These are phyloP conservation scores for Sesamia nonagrioides DNA, from an alignment of 1,140 invertebrate genomes.

Conservation along the genomic window DNA sequence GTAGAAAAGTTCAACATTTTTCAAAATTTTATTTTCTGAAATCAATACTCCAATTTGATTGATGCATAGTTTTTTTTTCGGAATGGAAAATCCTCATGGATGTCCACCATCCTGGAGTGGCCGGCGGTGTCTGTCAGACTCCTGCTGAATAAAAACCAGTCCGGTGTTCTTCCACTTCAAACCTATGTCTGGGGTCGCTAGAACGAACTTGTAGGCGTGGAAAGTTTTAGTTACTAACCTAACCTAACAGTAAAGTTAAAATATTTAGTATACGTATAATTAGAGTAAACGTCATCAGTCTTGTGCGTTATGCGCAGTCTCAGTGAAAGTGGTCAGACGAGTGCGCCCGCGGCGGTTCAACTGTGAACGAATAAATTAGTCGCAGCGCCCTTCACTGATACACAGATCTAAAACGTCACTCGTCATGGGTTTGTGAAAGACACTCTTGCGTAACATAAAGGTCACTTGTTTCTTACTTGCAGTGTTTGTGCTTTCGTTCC, in stretches of 20 bases:
- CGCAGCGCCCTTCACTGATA: constrained; percentile 54
- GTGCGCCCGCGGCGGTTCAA: constrained; percentile 53
- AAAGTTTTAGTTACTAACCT: constrained; percentile 8
- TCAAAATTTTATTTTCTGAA: constrained; percentile 27
- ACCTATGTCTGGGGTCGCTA: too few species aligned
- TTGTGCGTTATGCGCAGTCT: constrained; percentile 68
- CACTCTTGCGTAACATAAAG: constrained; percentile 29
- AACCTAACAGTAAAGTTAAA: too few species aligned
- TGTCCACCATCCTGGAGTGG: too few species aligned
- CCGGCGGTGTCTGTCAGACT: too few species aligned
- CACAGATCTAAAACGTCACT: constrained; percentile 16
- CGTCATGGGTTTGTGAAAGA: constrained; percentile 37
- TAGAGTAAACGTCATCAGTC: constrained; percentile 11
- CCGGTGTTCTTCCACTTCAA: too few species aligned
- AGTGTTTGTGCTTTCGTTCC: not conserved
- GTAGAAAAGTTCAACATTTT: constrained; percentile 14
- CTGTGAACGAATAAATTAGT: constrained; percentile 43
- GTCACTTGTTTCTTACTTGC: constrained; percentile 5
- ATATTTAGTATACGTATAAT: constrained; percentile 31
- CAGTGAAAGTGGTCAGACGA: constrained; percentile 78
- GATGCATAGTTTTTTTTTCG: too few species aligned
- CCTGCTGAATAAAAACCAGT: too few species aligned
- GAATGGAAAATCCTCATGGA: too few species aligned
- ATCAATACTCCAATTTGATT: not conserved
- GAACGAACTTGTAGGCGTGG: constrained; percentile 4